Evolutionary conservation across 2,888 invertebrate genomes (phyloP).

Genomic region (Enchytraeus crypticus): DNA sequence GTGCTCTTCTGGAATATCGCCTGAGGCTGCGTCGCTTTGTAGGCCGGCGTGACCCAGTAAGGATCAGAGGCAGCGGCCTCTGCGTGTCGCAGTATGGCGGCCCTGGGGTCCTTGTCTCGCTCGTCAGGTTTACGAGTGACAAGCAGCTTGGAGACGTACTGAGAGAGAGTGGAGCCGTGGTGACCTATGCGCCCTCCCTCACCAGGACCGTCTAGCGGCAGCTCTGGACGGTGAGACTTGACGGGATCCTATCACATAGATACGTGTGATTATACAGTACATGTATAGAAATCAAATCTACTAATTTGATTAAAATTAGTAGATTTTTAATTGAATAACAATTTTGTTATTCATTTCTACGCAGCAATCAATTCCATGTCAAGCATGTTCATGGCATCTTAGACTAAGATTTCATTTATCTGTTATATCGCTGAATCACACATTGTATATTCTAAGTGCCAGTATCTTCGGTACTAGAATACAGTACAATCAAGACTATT

Average conservation of each 20-base stretch:
- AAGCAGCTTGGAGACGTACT: slow-evolving; percentile 88
- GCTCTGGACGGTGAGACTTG: slow-evolving; percentile 53
- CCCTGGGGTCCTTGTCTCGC: slow-evolving; percentile 68
- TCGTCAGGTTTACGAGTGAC: slow-evolving; percentile 68
- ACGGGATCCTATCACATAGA: slow-evolving; percentile 51
- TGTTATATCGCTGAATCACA: too few species aligned
- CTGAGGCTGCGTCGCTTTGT: slow-evolving; percentile 66
- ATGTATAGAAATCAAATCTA: too few species aligned
- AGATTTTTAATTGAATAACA: too few species aligned
- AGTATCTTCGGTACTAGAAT: too few species aligned
- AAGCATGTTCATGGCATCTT: too few species aligned
- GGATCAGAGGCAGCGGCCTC: slow-evolving; percentile 92
- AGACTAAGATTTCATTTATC: too few species aligned
- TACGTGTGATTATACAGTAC: too few species aligned
- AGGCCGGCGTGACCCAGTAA: slow-evolving; percentile 62
- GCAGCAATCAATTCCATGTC: too few species aligned
- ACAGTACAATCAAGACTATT: too few species aligned
- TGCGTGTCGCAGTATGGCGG: slow-evolving; percentile 85
- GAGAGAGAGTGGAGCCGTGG: slow-evolving; percentile 88
- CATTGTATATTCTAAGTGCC: too few species aligned
- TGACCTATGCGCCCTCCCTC: slow-evolving; percentile 83
- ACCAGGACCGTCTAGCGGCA: slow-evolving; percentile 54
- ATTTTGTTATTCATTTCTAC: too few species aligned
- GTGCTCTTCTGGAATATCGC: slow-evolving; percentile 57
- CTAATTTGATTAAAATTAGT: too few species aligned